Percentiles rank a stretch among this genome's conserved stretches.
Evolutionary conservation across 2,888 invertebrate genomes (phyloP).

Genomic region (Cosmorhoe ocellata): DNA sequence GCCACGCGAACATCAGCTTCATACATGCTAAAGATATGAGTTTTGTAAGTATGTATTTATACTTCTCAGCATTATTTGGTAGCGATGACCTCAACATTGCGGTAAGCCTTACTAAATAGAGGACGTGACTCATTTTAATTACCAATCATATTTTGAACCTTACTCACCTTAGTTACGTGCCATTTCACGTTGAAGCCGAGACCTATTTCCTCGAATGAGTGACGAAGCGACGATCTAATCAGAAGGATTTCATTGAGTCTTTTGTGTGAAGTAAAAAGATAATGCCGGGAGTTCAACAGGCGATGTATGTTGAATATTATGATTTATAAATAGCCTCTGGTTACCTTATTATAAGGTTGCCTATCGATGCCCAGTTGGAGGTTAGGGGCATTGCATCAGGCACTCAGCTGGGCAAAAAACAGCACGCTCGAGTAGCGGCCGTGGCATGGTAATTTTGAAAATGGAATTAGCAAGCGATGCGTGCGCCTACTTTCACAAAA

Average conservation of each 20-base stretch:
- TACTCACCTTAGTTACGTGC: background rate
- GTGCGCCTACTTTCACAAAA: slow-evolving; percentile 25
- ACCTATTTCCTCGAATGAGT: background rate
- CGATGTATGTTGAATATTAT: slow-evolving; percentile 1
- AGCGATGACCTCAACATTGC: slow-evolving; percentile 33
- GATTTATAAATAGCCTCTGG: no score
- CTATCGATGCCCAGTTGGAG: no score
- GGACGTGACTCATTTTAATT: slow-evolving; percentile 30
- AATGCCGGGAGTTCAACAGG: background rate
- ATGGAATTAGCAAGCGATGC: slow-evolving; percentile 18
- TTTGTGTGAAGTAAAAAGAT: background rate
- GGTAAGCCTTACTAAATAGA: slow-evolving; percentile 22
- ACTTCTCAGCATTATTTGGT: slow-evolving; percentile 2
- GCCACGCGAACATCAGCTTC: no score
- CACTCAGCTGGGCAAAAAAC: slow-evolving; percentile 1
- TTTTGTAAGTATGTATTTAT: no score
- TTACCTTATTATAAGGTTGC: no score
- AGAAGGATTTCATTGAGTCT: slow-evolving; percentile 6
- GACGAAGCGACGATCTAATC: background rate
- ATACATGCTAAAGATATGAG: no score
- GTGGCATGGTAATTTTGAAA: background rate
- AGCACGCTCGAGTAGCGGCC: slow-evolving; percentile 21
- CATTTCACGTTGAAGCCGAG: background rate
- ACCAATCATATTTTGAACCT: slow-evolving; percentile 7
- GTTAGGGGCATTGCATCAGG: slow-evolving; percentile 17